Evolutionary conservation across 30 jellyfish, hydroid and myxozoan genomes (phyloP).

Genomic region (Aurelia aurita complex sp. Pacific): DNA sequence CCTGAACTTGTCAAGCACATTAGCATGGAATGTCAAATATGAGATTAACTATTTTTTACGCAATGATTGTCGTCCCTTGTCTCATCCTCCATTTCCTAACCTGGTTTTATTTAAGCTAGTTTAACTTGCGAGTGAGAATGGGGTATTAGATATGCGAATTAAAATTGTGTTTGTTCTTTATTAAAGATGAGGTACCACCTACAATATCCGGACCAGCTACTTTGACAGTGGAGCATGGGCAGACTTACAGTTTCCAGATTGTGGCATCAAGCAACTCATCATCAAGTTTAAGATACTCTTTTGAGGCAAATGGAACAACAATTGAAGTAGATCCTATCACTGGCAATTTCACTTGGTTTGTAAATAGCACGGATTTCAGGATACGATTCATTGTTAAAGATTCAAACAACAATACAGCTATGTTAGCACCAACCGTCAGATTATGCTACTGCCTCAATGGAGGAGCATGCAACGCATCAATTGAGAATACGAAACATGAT

Average conservation of each 20-base stretch:
- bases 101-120: too few relatives aligned
- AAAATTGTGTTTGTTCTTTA: not conserved
- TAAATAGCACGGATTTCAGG: slow-evolving; percentile 48
- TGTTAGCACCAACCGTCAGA: slow-evolving; percentile 45
- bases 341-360: slow-evolving; percentile 44
- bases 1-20: not conserved
- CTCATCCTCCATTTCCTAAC: too few relatives aligned
- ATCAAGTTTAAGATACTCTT: slow-evolving; percentile 15
- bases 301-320: slow-evolving; percentile 46
- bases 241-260: slow-evolving; percentile 41
- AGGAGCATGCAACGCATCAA: slow-evolving; percentile 41
- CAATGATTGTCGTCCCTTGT: too few relatives aligned
- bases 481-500: not conserved
- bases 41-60: too few relatives aligned
- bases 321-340: slow-evolving; percentile 35
- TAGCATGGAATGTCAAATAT: not conserved
- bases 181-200: slow-evolving; percentile 65
- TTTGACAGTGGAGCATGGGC: slow-evolving; percentile 26
- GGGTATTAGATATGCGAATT: too few relatives aligned
- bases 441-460: slow-evolving; percentile 75
- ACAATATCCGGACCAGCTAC: slow-evolving; percentile 54
- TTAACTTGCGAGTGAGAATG: too few relatives aligned
- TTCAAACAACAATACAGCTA: slow-evolving; percentile 12
- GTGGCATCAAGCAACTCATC: slow-evolving; percentile 34
- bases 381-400: slow-evolving; percentile 36